phyloP scores from a whole-genome alignment of 1,140 invertebrate genomes.

The Hypothenemus hampei region DNA sequence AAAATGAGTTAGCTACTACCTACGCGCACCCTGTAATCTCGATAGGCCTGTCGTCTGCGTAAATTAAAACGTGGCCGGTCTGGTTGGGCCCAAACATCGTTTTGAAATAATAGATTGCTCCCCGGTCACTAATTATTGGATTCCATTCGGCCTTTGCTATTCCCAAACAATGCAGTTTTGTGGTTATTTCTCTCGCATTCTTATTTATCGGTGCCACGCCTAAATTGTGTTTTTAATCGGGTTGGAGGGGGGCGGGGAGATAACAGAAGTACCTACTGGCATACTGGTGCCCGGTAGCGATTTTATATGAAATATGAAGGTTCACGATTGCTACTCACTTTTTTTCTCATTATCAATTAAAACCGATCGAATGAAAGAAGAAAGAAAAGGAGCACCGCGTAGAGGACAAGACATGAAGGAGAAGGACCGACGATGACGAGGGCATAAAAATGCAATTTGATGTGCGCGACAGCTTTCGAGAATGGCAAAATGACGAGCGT shows the following conservation, averaged over 20 bases:
- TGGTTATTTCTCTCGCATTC: no score
- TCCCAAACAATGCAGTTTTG: conserved; percentile 4
- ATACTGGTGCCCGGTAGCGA: no score
- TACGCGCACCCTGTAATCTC: conserved; percentile 14
- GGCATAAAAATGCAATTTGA: conserved; percentile 26
- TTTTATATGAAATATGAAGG: no score
- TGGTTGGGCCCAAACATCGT: conserved; percentile 10
- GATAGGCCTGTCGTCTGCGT: conserved; percentile 13
- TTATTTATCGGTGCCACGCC: conserved; percentile 4
- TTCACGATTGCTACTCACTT: no score
- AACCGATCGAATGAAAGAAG: no score
- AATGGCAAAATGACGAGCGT: conserved; percentile 20
- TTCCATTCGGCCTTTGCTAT: conserved; percentile 9
- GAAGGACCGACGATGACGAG: not conserved
- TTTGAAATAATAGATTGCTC: conserved; percentile 11
- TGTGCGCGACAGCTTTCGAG: conserved; percentile 21
- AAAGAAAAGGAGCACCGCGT: no score
- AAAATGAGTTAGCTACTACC: conserved; percentile 1
- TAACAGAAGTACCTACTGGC: no score
- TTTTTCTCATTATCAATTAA: no score
- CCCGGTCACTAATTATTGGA: conserved; percentile 5
- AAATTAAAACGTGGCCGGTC: conserved; percentile 12
- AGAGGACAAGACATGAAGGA: no score
- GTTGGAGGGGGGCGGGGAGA: no score
- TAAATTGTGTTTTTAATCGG: not conserved